Evolutionary conservation across 2,797 vertebrate genomes (phyloP).

Genomic region (Coreius guichenoti): DNA sequence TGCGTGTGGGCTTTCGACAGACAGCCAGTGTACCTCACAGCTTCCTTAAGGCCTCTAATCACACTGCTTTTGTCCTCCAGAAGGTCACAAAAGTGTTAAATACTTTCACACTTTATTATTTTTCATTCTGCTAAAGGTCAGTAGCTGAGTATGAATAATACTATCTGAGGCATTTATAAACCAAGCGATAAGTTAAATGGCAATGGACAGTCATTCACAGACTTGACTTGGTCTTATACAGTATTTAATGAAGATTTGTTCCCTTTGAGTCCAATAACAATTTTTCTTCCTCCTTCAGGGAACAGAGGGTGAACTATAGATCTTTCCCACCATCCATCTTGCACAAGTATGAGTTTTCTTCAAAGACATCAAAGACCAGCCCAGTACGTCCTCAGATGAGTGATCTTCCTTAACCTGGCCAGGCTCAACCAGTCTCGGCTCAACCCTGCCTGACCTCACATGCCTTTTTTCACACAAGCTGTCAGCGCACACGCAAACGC

Average conservation of each 20-base stretch:
- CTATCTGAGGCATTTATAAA: not conserved
- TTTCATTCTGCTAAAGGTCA: slow-evolving; percentile 10
- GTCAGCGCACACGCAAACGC: slow-evolving; percentile 41
- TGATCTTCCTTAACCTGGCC: slow-evolving; percentile 33
- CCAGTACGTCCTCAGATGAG: slow-evolving; percentile 13
- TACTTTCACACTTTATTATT: slow-evolving; percentile 24
- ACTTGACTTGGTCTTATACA: not conserved
- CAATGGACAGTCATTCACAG: not conserved
- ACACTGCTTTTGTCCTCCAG: not conserved
- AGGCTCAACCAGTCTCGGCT: not conserved
- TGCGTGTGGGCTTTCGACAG: not conserved
- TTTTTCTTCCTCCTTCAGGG: slow-evolving; percentile 2
- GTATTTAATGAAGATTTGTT: not conserved
- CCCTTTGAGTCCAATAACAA: not conserved
- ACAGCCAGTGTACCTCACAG: not conserved
- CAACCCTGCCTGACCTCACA: slow-evolving; percentile 47
- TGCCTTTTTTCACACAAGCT: slow-evolving; percentile 51
- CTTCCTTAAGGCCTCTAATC: slow-evolving; percentile 17
- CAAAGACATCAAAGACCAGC: slow-evolving; percentile 21
- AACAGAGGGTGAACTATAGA: slow-evolving; percentile 7
- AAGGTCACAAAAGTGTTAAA: slow-evolving; percentile 27
- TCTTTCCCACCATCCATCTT: slow-evolving; percentile 40
- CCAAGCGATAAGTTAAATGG: slow-evolving; percentile 11
- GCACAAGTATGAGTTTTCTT: slow-evolving; percentile 2
- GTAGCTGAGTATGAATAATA: not conserved